Evolutionary conservation across 2,888 invertebrate genomes (phyloP), one percentile per base, ranked within the genome.

Genomic region (Apamea monoglypha): DNA sequence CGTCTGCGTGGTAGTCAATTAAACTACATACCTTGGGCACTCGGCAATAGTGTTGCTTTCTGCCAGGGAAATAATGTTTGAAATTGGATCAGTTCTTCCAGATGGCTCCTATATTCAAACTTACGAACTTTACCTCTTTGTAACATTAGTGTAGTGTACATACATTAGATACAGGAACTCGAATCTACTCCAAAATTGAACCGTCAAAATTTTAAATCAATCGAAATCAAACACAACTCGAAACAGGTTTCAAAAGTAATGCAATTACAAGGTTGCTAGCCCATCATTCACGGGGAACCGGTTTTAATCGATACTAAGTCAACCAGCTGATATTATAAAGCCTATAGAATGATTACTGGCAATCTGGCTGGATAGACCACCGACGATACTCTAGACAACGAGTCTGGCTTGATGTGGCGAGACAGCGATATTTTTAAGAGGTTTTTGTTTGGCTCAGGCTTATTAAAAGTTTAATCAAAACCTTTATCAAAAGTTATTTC

Each of bases 181-280:
- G 1, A 50, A 53, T n/a, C 50, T n/a, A n/a, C 12, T 59, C n/a
- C 56, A 59, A 59, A 59, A 5, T 14, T n/a, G 12, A n/a, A 76
- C 50, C 0, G 32, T 18, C 18, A 70, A 66, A 53, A 71, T 53
- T 59, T 2, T 29, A 67, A 76, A 53, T 68, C 32, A 18, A 50
- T 76, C 29, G 12, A 71, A 83, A 78, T 64, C 61, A 78, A 78
- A 50, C 25, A 78, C 25, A 29, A 44, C n/a, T 40, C 6, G 8
- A 44, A 73, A 73, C 78, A 14, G 59, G 84, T 84, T 84, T 66
- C 10, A n/a, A 64, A 70, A 67, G 59, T 70, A 84, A 74, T 79
- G 82, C 53, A 67, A 82, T 78, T 70, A 66, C 32, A 53, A 74
- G 40, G 50, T 84, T 70, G 84, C 59, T 44, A 53, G 70, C 40